Percentiles rank a stretch among this genome's conserved stretches.
Conservation (phyloP, 1,140 invertebrate genomes). For the Armadillidium nasatum region DNA sequence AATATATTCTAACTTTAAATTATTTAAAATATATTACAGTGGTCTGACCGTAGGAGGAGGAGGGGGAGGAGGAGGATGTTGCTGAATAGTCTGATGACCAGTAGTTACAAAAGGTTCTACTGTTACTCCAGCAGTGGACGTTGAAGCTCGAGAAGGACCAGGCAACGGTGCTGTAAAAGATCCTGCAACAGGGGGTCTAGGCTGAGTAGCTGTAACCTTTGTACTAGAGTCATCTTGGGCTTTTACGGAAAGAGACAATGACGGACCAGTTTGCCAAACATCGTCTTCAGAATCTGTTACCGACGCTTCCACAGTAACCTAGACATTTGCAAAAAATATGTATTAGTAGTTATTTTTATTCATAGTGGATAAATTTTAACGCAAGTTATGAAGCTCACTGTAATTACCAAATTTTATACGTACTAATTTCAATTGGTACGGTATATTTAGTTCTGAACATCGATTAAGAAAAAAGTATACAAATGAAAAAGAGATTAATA, state of each 20-base stretch:
- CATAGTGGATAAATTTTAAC: not conserved
- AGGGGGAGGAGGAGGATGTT: not conserved
- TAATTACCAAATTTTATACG: too few species aligned
- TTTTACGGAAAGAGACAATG: slow-evolving; percentile 62
- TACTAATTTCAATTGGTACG: too few species aligned
- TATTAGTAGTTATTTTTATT: too few species aligned
- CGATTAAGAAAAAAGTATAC: too few species aligned
- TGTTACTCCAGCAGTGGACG: not conserved
- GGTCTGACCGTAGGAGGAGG: too few species aligned
- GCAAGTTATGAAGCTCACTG: too few species aligned
- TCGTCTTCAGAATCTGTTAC: slow-evolving; percentile 66
- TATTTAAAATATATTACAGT: too few species aligned
- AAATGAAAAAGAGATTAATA: too few species aligned
- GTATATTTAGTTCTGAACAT: too few species aligned
- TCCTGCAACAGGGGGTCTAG: not conserved
- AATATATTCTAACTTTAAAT: too few species aligned
- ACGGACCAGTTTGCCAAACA: slow-evolving; percentile 70
- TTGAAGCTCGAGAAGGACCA: not conserved
- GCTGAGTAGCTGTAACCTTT: not conserved
- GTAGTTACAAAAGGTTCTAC: not conserved
- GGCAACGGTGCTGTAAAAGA: not conserved
- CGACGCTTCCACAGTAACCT: slow-evolving; percentile 64
- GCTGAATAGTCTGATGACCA: not conserved
- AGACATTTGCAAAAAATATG: too few species aligned
- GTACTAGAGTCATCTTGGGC: slow-evolving; percentile 61